Base-by-base conservation (phyloP, 2,113 vertebrate species). In the Fulica atra region DNA sequence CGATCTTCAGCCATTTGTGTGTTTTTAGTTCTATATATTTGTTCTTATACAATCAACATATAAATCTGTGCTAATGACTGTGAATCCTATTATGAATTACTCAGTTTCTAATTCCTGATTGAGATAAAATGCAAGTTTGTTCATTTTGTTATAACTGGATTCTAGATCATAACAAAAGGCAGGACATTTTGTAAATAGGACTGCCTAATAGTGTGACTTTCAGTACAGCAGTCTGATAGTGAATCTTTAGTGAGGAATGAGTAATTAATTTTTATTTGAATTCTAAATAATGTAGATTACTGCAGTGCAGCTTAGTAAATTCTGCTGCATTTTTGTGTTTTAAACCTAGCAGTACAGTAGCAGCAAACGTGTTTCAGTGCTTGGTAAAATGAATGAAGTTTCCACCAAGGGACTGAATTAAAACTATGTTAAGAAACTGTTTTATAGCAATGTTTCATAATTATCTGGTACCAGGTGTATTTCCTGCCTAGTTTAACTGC, bases 51-150 rank as follows among this genome's bases (percentile, higher is more conserved):
- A 79, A 91, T 88, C 79, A 90, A 80, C 84, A 66, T 78, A 53
- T 82, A 77, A 92, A 88, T 95, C 72, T 17, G 2, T 44, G 53
- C 69, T 90, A 86, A 79, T 76, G 33, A 64, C 69, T 73, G 3
- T n/a, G 36, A 82, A 20, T 38, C 16, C 33, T 60, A 29, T 51
- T 78, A n/a, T 64, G 65, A 95, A 81, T 94, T 81, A 63, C 38
- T 93, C 51, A 28, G 35, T 18, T 79, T 85, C 38, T 33, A 9
- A 86, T 81, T 83, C 53, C 53, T 83, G 76, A 81, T 90, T 87
- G 89, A 93, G 96, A 88, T 71, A 80, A 96, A 90, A 48, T 29
- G 38, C 51, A 78, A 35, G 74, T 91, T 93, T 86, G 80, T 84
- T 96, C 29, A 54, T 83, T 95, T 91, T 73, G 78, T 79, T 80